These are phyloP conservation scores for Halotydeus destructor DNA, from an alignment of 1,140 invertebrate genomes.

Conservation along the genomic window DNA sequence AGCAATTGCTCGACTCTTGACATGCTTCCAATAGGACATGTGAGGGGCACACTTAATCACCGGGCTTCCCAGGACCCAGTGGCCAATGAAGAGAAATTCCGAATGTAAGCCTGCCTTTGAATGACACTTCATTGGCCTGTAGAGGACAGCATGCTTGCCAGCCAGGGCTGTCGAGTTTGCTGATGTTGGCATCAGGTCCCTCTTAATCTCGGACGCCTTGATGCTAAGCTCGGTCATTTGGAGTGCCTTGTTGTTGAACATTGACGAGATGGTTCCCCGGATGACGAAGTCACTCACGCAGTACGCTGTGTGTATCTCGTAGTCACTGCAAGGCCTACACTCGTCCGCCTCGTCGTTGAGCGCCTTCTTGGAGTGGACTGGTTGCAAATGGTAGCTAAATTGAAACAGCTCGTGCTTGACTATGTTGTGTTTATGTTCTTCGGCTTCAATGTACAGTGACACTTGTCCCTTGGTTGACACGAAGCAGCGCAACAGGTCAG, in stretches of 20 bases:
- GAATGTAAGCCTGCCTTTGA: constrained; percentile 39
- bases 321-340: constrained; percentile 48
- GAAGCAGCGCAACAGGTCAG: constrained; percentile 33
- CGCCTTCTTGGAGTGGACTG: constrained; percentile 25
- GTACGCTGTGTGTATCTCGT: constrained; percentile 48
- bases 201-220: constrained; percentile 36
- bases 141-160: constrained; percentile 18
- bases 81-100: constrained; percentile 56
- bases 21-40: constrained; percentile 39
- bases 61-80: constrained; percentile 43
- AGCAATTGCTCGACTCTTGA: constrained; percentile 33
- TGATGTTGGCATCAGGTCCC: neutral
- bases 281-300: constrained; percentile 55
- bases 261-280: constrained; percentile 39
- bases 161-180: constrained; percentile 13
- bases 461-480: constrained; percentile 39
- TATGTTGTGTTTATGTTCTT: constrained; percentile 18
- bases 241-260: constrained; percentile 36
- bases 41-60: constrained; percentile 46
- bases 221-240: constrained; percentile 41
- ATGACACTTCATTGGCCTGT: constrained; percentile 40
- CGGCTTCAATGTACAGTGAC: constrained; percentile 46
- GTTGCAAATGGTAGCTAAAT: constrained; percentile 43
- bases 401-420: constrained; percentile 27
- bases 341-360: constrained; percentile 37